Evolutionary conservation across 2,113 vertebrate genomes (phyloP).

Genomic region (Balaeniceps rex): DNA sequence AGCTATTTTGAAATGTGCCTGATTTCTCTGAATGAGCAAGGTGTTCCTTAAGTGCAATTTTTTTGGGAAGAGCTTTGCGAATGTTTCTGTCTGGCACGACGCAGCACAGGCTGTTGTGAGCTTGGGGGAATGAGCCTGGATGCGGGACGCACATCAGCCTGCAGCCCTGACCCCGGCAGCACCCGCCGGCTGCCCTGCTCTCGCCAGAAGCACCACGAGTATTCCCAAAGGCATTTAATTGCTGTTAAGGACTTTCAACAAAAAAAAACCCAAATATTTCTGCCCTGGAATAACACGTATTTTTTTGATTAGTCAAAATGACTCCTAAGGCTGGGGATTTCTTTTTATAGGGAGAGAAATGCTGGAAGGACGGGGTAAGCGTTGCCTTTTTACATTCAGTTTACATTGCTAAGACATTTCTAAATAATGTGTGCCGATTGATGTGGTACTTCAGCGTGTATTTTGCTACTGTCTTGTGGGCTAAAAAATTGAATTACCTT

Average conservation of each 20-base stretch:
- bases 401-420: neutral
- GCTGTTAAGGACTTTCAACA: neutral
- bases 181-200: neutral
- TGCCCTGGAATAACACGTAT: neutral
- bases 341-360: neutral
- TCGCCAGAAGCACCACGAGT: neutral
- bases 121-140: neutral
- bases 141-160: neutral
- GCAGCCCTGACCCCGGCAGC: neutral
- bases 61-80: slow-evolving; percentile 57
- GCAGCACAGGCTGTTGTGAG: neutral
- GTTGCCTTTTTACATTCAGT: neutral
- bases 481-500: neutral
- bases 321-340: neutral
- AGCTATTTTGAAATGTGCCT: slow-evolving; percentile 26
- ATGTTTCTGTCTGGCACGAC: slow-evolving; percentile 35
- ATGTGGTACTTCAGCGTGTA: neutral
- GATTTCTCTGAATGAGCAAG: slow-evolving; percentile 50
- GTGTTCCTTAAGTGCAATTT: neutral
- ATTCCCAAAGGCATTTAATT: neutral
- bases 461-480: neutral
- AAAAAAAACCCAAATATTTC: neutral
- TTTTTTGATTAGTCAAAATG: neutral
- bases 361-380: neutral
- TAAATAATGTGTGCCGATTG: fast-evolving